Evolutionary conservation across 2,888 invertebrate genomes (phyloP).

Genomic region (Dicycla oo): DNA sequence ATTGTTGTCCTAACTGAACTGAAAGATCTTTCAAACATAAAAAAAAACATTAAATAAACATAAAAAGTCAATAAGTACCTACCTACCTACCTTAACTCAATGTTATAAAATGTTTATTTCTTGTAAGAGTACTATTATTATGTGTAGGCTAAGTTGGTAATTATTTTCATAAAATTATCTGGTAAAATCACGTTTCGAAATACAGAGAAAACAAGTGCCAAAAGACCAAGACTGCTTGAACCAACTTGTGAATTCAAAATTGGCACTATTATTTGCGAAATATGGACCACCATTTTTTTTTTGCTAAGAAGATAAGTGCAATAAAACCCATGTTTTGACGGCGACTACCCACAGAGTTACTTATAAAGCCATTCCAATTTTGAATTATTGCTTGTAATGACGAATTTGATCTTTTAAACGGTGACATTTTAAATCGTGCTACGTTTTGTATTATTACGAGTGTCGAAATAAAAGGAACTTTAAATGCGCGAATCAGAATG

Average conservation of each 20-base stretch:
- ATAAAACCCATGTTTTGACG: slow-evolving; percentile 79
- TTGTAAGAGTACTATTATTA: neutral
- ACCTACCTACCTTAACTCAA: too few species aligned
- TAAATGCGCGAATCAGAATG: slow-evolving; percentile 58
- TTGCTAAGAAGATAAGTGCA: slow-evolving; percentile 58
- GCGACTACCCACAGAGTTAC: slow-evolving; percentile 78
- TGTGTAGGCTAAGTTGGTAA: neutral
- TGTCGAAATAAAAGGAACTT: slow-evolving; percentile 58
- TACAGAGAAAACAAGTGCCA: neutral
- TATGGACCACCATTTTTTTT: slow-evolving; percentile 50
- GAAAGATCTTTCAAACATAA: neutral
- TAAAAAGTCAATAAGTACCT: neutral
- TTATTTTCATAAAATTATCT: neutral
- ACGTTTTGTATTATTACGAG: slow-evolving; percentile 48
- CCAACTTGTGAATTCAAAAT: slow-evolving; percentile 33
- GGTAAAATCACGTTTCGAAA: neutral
- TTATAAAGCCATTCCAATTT: slow-evolving; percentile 57
- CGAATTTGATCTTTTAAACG: slow-evolving; percentile 63
- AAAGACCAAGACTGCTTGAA: slow-evolving; percentile 47
- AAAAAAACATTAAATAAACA: neutral
- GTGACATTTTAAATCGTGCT: slow-evolving; percentile 59
- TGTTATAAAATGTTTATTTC: neutral
- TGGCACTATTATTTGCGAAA: slow-evolving; percentile 40
- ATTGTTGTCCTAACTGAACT: neutral
- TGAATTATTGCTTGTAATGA: slow-evolving; percentile 71